Percentiles rank a stretch among this genome's conserved stretches.
These are phyloP conservation scores for Cyclophora punctaria DNA, from an alignment of 2,888 invertebrate genomes.

Conservation along the genomic window DNA sequence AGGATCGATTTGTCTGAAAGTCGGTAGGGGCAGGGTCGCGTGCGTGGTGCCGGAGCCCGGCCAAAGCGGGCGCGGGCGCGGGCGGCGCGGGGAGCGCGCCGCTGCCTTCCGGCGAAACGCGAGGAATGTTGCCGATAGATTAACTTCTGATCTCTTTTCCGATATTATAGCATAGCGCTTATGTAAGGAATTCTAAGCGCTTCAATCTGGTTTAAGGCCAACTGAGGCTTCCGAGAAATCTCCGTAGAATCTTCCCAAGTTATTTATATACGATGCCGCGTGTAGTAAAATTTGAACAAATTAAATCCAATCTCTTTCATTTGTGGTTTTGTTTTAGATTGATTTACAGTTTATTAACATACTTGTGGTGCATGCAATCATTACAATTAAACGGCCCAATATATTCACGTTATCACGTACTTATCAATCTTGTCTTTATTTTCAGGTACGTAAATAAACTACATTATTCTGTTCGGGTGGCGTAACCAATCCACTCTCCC, in stretches of 20 bases:
- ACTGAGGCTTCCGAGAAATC: slow-evolving; percentile 49
- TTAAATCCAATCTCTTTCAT: no score
- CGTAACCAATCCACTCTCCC: not conserved
- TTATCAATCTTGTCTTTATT: not conserved
- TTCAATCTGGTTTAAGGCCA: slow-evolving; percentile 67
- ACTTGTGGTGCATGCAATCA: no score
- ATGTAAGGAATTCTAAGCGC: slow-evolving; percentile 70
- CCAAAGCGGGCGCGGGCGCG: slow-evolving; percentile 25
- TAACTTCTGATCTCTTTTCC: slow-evolving; percentile 75
- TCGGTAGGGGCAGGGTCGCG: slow-evolving; percentile 50
- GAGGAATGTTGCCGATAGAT: slow-evolving; percentile 74
- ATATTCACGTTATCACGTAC: no score
- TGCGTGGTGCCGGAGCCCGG: slow-evolving; percentile 46
- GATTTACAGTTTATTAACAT: no score
- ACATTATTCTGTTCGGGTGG: not conserved
- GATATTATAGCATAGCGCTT: slow-evolving; percentile 70
- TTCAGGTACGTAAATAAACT: slow-evolving; percentile 20
- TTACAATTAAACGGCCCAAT: no score
- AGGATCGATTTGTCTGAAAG: slow-evolving; percentile 49
- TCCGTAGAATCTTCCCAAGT: slow-evolving; percentile 4
- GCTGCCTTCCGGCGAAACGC: slow-evolving; percentile 72
- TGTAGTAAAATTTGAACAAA: no score
- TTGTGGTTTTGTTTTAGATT: no score
- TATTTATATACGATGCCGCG: no score
- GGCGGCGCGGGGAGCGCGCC: slow-evolving; percentile 41